These are phyloP conservation scores for Neolamprologus modestus DNA, from an alignment of 2,113 vertebrate genomes.

Conservation along the genomic window DNA sequence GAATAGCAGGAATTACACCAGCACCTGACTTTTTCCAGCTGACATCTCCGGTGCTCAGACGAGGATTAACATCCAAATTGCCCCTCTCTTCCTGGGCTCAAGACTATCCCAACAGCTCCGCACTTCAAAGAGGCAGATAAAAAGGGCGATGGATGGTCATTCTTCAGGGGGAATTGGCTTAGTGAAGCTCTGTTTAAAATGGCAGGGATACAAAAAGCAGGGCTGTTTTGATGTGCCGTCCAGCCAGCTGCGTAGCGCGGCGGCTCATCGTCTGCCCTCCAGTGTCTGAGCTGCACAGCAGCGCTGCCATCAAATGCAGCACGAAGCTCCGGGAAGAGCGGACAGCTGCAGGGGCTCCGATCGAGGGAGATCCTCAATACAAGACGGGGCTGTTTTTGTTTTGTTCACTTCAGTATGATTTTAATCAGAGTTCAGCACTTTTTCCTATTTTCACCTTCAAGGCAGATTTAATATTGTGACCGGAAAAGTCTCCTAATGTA, in stretches of 20 bases:
- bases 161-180: conserved; percentile 58
- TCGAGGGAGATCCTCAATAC: fast-evolving
- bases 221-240: conserved; percentile 57
- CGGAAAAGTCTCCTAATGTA: fast-evolving
- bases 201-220: conserved; percentile 50
- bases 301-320: not conserved
- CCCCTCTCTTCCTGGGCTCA: conserved; percentile 67
- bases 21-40: conserved; percentile 69
- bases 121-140: conserved; percentile 69
- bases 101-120: conserved; percentile 60
- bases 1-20: conserved; percentile 55
- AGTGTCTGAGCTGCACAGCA: not conserved
- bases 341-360: not conserved
- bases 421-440: not conserved
- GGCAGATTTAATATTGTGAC: not conserved
- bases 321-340: fast-evolving
- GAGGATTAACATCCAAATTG: conserved; percentile 71
- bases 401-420: not conserved
- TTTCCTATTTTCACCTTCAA: not conserved
- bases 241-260: not conserved
- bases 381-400: fast-evolving
- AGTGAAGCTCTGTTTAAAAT: conserved; percentile 60
- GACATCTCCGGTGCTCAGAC: conserved; percentile 65
- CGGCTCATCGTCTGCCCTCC: not conserved
- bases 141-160: conserved; percentile 47